phyloP scores from a whole-genome alignment of 2,888 invertebrate species.

The Rhorus exstirpatorius region DNA sequence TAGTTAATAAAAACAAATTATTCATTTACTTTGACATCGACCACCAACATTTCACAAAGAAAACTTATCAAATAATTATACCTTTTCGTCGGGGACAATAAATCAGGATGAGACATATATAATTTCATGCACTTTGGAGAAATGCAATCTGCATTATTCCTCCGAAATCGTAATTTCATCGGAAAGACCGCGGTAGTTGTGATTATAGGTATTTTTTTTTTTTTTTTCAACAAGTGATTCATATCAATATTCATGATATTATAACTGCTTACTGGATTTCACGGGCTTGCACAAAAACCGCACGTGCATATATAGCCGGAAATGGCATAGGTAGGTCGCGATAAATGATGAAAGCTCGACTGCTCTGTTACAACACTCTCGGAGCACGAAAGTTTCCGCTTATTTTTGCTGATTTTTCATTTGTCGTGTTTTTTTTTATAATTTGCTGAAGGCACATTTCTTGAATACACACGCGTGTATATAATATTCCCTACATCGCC shows the following conservation, averaged over 20 bases:
- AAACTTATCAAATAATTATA: not conserved
- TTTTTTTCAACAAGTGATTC: too few species aligned
- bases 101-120: too few species aligned
- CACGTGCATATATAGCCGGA: conserved; percentile 18
- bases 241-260: too few species aligned
- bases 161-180: too few species aligned
- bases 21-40: conserved; percentile 15
- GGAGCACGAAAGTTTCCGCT: too few species aligned
- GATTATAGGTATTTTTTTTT: too few species aligned
- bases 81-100: not conserved
- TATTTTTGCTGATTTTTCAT: conserved; percentile 9
- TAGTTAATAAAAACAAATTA: not conserved
- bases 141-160: too few species aligned
- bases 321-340: conserved; percentile 39
- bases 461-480: not conserved
- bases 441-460: conserved; percentile 37
- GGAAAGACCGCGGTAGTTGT: too few species aligned
- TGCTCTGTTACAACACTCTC: not conserved
- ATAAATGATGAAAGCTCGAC: conserved; percentile 17
- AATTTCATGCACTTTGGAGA: too few species aligned
- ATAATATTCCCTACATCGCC: not conserved
- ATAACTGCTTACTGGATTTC: too few species aligned
- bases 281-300: too few species aligned
- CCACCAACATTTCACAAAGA: not conserved
- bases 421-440: too few species aligned